These are phyloP conservation scores for Stegodyphus mimosarum DNA, from an alignment of 1,140 invertebrate genomes.

Conservation along the genomic window DNA sequence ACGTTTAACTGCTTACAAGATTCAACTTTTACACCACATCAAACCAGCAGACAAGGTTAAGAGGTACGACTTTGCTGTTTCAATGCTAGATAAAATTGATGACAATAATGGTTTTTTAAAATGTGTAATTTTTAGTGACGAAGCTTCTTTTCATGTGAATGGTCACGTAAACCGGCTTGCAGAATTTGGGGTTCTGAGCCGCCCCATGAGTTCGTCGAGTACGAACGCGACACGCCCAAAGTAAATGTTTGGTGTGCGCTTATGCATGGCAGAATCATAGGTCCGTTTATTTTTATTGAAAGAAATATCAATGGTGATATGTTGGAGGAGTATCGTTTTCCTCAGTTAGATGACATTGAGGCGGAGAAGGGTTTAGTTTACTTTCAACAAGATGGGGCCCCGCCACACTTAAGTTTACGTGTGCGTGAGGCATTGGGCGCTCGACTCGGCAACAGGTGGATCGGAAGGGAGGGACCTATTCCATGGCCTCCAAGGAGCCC, in stretches of 20 bases:
- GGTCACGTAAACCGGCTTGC: too few species aligned
- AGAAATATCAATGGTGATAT: constrained; percentile 45
- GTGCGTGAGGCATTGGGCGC: constrained; percentile 2
- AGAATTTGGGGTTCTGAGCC: too few species aligned
- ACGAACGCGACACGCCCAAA: constrained; percentile 48
- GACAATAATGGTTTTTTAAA: too few species aligned
- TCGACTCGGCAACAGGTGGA: constrained; percentile 2
- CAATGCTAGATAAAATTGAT: too few species aligned
- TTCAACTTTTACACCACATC: too few species aligned
- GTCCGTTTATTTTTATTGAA: too few species aligned
- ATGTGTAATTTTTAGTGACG: too few species aligned
- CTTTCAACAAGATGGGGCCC: constrained; percentile 11
- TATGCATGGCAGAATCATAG: constrained; percentile 21
- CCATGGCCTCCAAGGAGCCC: constrained; percentile 61
- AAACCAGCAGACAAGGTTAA: too few species aligned
- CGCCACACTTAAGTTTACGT: background rate
- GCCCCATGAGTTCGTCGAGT: too few species aligned
- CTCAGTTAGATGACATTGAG: constrained; percentile 14
- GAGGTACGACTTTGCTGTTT: too few species aligned
- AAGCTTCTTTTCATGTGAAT: too few species aligned
- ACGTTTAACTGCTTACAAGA: too few species aligned
- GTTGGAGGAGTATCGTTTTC: constrained; percentile 24
- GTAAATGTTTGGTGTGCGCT: constrained; percentile 41
- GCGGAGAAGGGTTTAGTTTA: constrained; percentile 13
- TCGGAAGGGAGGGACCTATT: constrained; percentile 13